These are phyloP conservation scores for Mongoloraphidia duomilia DNA, from an alignment of 2,888 invertebrate genomes.

Conservation along the genomic window DNA sequence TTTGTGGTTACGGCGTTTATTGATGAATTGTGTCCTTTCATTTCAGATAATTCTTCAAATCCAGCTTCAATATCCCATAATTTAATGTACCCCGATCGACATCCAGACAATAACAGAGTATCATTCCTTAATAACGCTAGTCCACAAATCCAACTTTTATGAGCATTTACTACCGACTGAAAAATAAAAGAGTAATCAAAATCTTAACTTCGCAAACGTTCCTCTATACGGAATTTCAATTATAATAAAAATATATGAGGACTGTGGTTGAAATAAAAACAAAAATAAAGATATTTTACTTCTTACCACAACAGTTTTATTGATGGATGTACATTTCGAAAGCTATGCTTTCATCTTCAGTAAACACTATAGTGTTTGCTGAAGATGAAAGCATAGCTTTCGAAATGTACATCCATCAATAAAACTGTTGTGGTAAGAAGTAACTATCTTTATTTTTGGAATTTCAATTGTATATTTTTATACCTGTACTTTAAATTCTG, in stretches of 20 bases:
- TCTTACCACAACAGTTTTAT: no score
- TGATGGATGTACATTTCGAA: no score
- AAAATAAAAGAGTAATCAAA: constrained; percentile 11
- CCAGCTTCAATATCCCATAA: constrained; percentile 61
- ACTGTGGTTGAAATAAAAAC: no score
- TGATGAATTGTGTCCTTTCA: constrained; percentile 49
- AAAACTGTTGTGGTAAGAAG: no score
- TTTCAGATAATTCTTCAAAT: constrained; percentile 41
- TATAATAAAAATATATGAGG: no score
- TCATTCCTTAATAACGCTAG: constrained; percentile 40
- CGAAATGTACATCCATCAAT: no score
- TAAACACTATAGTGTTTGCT: no score
- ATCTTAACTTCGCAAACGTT: neutral
- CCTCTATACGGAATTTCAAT: neutral
- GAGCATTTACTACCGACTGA: constrained; percentile 63
- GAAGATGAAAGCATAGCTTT: no score
- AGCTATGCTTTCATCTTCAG: no score
- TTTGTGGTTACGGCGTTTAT: constrained; percentile 56
- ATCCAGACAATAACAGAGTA: constrained; percentile 51
- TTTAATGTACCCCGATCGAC: constrained; percentile 61
- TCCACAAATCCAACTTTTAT: constrained; percentile 78
- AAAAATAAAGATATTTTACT: no score
- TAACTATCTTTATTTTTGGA: neutral
- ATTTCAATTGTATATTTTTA: neutral
- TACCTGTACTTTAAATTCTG: constrained; percentile 40